Evolutionary conservation across 2,113 vertebrate genomes (phyloP), one percentile per base, ranked within the genome.

Genomic region (Abramis brama): DNA sequence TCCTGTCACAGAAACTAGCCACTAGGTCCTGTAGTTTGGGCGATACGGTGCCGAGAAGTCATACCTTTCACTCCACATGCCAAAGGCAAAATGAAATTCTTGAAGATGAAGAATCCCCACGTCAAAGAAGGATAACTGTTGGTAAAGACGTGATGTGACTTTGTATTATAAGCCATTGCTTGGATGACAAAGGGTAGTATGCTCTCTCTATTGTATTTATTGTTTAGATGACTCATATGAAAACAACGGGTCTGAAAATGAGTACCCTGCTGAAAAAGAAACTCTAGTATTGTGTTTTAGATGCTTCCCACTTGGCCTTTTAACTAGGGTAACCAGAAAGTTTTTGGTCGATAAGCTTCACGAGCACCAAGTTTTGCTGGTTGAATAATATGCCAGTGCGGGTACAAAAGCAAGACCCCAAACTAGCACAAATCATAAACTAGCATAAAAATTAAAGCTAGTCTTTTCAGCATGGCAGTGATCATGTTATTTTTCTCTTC

Each of bases 11-110:
- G 93, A 93, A 91, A 84, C 78, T 52, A 57, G 88, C 91, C 64
- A 85, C 55, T 74, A 92, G 91, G 75, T 94, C 93, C 15, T 91
- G 89, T 79, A 87, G 91, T 87, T 70, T 87, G 70, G 90, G 85
- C 10, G 91, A 89, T 71, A 80, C 85, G 0, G 83, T 87, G 74
- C 81, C 74, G 21, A 89, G 86, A 55, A 93, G 92, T 73, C 70
- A 88, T 76, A 91, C 88, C 85, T 92, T 92, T 57, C 88, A 90
- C 17, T 33, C 78, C 73, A 82, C 64, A 3, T 86, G 43, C 13
- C 85, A 87, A 2, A 86, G 79, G 50, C 68, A 84, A 36, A 82
- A 92, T n/a, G 85, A 75, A 33, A 33, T 77, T 70, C 59, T 86
- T 74, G 90, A 91, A 50, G 55, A 86, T 73, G 76, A 74, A 0